Evolutionary conservation across 2,797 vertebrate species (phyloP).

Genomic region (Crocidura indochinensis): DNA sequence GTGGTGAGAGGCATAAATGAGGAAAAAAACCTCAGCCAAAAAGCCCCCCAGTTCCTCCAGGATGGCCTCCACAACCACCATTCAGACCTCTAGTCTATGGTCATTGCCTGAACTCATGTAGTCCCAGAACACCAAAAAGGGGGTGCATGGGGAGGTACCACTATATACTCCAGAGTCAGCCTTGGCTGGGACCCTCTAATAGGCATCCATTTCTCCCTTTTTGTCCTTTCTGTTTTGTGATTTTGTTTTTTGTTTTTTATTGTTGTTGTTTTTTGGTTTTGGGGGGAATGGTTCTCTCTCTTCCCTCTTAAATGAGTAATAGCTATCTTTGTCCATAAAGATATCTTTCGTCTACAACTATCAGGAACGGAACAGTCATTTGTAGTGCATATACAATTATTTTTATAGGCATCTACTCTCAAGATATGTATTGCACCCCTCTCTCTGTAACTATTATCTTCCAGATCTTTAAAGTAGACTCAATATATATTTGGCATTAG

Average conservation of each 20-base stretch:
- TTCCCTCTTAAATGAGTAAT: slow-evolving; percentile 25
- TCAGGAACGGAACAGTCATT: slow-evolving; percentile 21
- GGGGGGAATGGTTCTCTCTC: too few species aligned
- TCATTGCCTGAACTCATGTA: too few species aligned
- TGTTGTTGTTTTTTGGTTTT: too few species aligned
- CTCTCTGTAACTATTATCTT: not conserved
- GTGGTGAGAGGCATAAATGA: not conserved
- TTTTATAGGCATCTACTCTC: slow-evolving; percentile 24
- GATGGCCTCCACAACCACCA: too few species aligned
- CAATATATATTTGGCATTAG: not conserved
- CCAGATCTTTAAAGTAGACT: not conserved
- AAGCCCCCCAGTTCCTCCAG: not conserved
- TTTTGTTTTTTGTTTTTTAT: too few species aligned
- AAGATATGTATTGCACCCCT: not conserved
- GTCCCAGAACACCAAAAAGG: too few species aligned
- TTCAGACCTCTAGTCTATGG: too few species aligned
- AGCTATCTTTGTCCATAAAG: not conserved
- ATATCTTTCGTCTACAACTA: slow-evolving; percentile 6
- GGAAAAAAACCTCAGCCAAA: not conserved
- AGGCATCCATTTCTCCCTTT: not conserved
- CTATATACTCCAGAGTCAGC: too few species aligned
- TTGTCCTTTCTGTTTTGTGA: not conserved
- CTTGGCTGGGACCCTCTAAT: too few species aligned
- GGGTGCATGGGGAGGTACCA: too few species aligned
- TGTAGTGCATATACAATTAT: slow-evolving; percentile 38